A percentile compares a stretch with the other conserved stretches of the same genome.
phyloP scores from a whole-genome alignment of 1,140 invertebrate species.

The Monochamus saltuarius region DNA sequence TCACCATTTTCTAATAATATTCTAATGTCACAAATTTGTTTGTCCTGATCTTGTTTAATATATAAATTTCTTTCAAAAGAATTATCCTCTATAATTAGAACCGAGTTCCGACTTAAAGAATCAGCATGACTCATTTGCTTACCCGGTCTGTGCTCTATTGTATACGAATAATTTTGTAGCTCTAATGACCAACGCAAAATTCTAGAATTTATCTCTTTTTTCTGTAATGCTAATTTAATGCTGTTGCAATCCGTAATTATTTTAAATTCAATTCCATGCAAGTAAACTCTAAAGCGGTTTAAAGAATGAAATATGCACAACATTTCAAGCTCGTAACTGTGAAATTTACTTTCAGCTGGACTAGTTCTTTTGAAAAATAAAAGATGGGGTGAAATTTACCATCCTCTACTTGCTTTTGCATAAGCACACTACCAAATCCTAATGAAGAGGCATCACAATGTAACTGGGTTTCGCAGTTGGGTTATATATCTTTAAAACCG shows the following conservation, averaged over 20 bases:
- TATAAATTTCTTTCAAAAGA: slow-evolving; percentile 1
- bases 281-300: slow-evolving; percentile 50
- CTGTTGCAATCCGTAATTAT: slow-evolving; percentile 46
- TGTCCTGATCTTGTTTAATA: not conserved
- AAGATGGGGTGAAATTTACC: slow-evolving; percentile 42
- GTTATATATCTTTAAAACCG: slow-evolving; percentile 23
- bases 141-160: slow-evolving; percentile 35
- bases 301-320: slow-evolving; percentile 52
- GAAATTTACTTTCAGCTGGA: slow-evolving; percentile 47
- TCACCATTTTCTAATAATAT: not conserved
- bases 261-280: slow-evolving; percentile 50
- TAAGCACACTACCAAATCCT: slow-evolving; percentile 16
- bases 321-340: slow-evolving; percentile 52
- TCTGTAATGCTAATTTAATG: slow-evolving; percentile 34
- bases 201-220: slow-evolving; percentile 33
- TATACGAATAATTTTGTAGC: slow-evolving; percentile 37
- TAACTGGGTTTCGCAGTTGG: slow-evolving; percentile 17
- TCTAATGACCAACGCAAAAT: slow-evolving; percentile 33
- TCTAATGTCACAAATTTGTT: not conserved
- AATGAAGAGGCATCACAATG: slow-evolving; percentile 25
- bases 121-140: slow-evolving; percentile 42
- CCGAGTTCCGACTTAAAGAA: slow-evolving; percentile 34
- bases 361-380: slow-evolving; percentile 48
- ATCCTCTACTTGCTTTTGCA: slow-evolving; percentile 23
- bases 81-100: slow-evolving; percentile 1